phyloP scores from a whole-genome alignment of 2,113 vertebrate genomes.

The Mustela lutreola region DNA sequence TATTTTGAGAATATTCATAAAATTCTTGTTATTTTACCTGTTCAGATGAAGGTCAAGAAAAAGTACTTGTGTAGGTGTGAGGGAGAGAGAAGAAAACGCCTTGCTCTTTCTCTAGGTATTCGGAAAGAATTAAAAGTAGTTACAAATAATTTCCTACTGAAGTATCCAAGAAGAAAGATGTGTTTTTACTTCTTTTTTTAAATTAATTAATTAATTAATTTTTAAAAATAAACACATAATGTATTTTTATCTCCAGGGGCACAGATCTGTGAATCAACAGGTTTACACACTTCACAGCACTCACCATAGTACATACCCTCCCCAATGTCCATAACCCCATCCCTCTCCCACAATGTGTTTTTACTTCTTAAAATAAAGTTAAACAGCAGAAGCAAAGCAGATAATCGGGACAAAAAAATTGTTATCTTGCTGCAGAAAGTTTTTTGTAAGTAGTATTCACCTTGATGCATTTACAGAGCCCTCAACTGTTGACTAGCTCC shows the following conservation, averaged over 20 bases:
- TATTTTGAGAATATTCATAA: constrained; percentile 14
- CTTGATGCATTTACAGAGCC: background rate
- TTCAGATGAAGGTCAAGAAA: constrained; percentile 61
- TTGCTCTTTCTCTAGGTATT: background rate
- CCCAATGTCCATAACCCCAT: too few relatives aligned
- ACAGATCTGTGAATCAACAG: too few relatives aligned
- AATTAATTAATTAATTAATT: too few relatives aligned
- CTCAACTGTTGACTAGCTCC: too few relatives aligned
- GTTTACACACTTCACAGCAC: too few relatives aligned
- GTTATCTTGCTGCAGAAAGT: background rate
- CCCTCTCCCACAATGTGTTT: background rate
- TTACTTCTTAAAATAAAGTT: background rate
- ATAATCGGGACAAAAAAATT: background rate
- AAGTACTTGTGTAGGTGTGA: background rate
- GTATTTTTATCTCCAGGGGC: too few relatives aligned
- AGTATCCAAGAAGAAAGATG: background rate
- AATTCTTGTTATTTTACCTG: constrained; percentile 60
- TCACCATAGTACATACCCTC: too few relatives aligned
- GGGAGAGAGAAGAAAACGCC: background rate
- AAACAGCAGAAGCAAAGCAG: background rate
- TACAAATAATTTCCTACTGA: background rate
- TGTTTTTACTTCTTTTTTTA: background rate
- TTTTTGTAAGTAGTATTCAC: background rate
- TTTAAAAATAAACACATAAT: too few relatives aligned
- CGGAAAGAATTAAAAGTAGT: background rate